Conservation (phyloP, 2,888 invertebrate genomes). For the Carpatolechia fugitivella region DNA sequence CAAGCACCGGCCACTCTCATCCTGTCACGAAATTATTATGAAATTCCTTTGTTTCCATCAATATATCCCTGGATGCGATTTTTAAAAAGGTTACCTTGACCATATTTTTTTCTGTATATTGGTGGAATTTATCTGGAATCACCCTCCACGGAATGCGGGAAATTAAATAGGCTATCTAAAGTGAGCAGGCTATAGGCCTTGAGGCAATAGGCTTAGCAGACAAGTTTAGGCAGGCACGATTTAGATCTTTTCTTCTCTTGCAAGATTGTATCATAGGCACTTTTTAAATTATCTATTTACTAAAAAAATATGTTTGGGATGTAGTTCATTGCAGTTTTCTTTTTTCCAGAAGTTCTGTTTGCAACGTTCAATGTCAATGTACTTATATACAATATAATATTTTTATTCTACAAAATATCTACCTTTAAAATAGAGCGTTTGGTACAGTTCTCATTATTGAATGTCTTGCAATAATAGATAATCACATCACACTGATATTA, state of each 20-base stretch:
- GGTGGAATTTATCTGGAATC: neutral
- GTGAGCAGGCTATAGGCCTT: neutral
- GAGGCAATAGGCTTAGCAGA: neutral
- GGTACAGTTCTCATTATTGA: too few species aligned
- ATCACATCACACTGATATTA: too few species aligned
- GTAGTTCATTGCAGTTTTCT: too few species aligned
- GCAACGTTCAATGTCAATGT: too few species aligned
- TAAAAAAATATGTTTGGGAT: too few species aligned
- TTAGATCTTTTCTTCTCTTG: neutral
- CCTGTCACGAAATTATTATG: neutral
- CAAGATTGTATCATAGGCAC: conserved; percentile 3
- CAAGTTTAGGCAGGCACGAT: conserved; percentile 6
- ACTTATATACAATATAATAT: too few species aligned
- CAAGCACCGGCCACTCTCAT: conserved; percentile 9
- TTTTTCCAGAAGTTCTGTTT: too few species aligned
- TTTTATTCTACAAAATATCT: too few species aligned
- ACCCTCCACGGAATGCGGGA: neutral
- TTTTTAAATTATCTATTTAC: too few species aligned
- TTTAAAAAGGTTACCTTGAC: too few species aligned
- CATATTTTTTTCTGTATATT: neutral
- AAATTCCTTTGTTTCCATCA: neutral
- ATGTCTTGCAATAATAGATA: too few species aligned
- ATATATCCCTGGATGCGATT: neutral
- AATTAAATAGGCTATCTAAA: neutral
- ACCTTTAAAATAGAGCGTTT: too few species aligned